Evolutionary conservation across 2,797 vertebrate species (phyloP).

Genomic region (Eidolon dupreanum): DNA sequence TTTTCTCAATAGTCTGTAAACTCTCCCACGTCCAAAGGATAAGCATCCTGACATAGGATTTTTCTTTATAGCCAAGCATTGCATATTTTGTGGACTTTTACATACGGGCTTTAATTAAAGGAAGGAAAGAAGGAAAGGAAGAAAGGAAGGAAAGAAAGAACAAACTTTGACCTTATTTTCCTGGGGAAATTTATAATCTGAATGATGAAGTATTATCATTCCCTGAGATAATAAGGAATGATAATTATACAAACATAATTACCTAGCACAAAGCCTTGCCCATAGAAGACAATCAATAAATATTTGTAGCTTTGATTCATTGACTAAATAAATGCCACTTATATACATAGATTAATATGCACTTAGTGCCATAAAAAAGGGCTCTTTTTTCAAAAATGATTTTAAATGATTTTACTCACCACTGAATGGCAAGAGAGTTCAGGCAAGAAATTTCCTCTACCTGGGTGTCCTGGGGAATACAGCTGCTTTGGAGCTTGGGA

Average conservation of each 20-base stretch:
- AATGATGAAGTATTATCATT: background rate
- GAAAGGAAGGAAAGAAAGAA: background rate
- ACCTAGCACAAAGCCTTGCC: background rate
- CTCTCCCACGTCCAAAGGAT: background rate
- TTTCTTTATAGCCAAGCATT: background rate
- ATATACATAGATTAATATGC: background rate
- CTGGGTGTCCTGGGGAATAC: background rate
- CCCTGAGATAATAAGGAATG: background rate
- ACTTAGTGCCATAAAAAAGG: background rate
- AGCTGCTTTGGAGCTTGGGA: no score
- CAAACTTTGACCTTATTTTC: background rate
- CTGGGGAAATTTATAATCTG: background rate
- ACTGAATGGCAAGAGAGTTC: background rate
- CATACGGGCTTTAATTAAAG: background rate
- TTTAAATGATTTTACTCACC: background rate
- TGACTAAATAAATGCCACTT: background rate
- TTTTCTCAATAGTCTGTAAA: background rate
- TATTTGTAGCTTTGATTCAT: background rate
- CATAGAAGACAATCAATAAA: slow-evolving; percentile 3
- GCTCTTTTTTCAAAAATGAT: background rate
- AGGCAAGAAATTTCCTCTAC: background rate
- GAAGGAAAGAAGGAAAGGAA: background rate
- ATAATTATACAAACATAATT: background rate
- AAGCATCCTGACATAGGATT: background rate
- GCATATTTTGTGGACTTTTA: background rate